Conservation (phyloP, 2,888 invertebrate genomes). For the Cynaeus angustus region DNA sequence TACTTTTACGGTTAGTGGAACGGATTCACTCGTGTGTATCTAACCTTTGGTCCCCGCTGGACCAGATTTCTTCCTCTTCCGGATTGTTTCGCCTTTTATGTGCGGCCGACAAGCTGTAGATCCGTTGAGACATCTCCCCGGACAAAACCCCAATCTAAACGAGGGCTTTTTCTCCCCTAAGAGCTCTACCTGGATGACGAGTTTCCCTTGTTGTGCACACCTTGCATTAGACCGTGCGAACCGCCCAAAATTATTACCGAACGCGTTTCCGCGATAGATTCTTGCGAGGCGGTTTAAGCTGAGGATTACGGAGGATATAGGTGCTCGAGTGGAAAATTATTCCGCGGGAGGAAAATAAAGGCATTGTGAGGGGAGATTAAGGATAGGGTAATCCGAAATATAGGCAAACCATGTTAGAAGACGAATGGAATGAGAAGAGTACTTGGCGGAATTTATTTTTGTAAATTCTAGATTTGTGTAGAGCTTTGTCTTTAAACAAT, state of each 20-base stretch:
- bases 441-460: no score
- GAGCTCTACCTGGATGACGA: slow-evolving; percentile 41
- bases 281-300: no score
- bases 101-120: slow-evolving; percentile 37
- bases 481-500: no score
- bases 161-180: slow-evolving; percentile 36
- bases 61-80: slow-evolving; percentile 63
- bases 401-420: no score
- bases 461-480: no score
- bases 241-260: slow-evolving; percentile 26
- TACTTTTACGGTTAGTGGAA: slow-evolving; percentile 17
- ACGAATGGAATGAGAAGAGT: no score
- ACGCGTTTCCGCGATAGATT: slow-evolving; percentile 32
- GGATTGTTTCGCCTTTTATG: slow-evolving; percentile 56
- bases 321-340: no score
- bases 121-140: slow-evolving; percentile 53
- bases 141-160: slow-evolving; percentile 46
- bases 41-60: slow-evolving; percentile 60
- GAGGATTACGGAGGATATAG: background rate
- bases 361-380: no score
- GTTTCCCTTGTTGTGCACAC: slow-evolving; percentile 39
- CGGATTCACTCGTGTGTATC: slow-evolving; percentile 59
- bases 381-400: no score
- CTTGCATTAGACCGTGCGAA: slow-evolving; percentile 49
- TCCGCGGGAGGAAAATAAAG: no score